Evolutionary conservation across 1,140 invertebrate genomes (phyloP), one percentile per base, ranked within the genome.

Genomic region (Camponotus pennsylvanicus): DNA sequence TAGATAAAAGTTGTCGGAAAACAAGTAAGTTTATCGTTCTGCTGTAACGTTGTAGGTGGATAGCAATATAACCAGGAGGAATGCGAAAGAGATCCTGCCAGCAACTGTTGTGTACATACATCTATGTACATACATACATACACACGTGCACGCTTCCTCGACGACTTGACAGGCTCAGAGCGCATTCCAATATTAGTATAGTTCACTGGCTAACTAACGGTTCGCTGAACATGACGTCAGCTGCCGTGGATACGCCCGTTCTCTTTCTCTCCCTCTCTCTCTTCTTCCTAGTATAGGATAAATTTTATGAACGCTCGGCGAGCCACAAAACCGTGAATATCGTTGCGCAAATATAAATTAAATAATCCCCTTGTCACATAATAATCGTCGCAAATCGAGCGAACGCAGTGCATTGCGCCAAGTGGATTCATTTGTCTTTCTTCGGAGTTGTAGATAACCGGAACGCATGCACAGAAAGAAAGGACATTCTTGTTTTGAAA

Each of bases 121-220:
- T 49, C 15, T 49, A 45, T 13, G 3, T 9, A 21, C 59, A 13
- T 27, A 64, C 3, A 15, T 27, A 64, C 13, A 34, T 27, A 55
- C n/a, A 45, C 40, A 73, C 11, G 5, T 42, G 55, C 52, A 15
- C 11, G 11, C 55, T 52, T 18, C 67, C 80, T 73, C 49, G 42
- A 32, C 9, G 70, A 77, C 71, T 86, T 83, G 71, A 86, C 84
- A 66, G 63, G 59, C 66, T 89, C 63, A 34, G 63, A 78, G 69
- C 67, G 42, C 79, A 89, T 89, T 89, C 71, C 52, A 75, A 78
- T 89, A 86, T 89, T 89, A 86, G 55, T 82, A 82, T 88, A 86
- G 85, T 83, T 89, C 88, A 86, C 85, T 84, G 85, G 64, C 55
- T 86, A 84, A 86, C 84, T 86, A 89, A 89, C 88, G 71, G 66